A percentile compares a stretch with the other conserved stretches of the same genome.
Conservation (phyloP, 2,113 vertebrate genomes). For the Mirza zaza region DNA sequence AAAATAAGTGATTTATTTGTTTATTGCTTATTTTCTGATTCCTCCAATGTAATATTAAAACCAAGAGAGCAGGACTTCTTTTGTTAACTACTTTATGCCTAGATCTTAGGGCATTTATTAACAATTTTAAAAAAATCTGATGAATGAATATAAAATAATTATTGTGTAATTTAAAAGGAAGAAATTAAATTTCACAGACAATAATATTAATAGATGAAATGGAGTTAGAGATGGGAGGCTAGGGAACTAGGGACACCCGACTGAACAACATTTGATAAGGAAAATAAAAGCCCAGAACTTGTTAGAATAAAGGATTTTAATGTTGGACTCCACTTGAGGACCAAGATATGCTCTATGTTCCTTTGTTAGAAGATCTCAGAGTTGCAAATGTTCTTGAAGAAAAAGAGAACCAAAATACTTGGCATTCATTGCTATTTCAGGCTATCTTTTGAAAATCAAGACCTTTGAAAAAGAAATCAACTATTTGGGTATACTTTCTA, state of each 20-base stretch:
- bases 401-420: neutral
- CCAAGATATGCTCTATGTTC: neutral
- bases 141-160: neutral
- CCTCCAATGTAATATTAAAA: neutral
- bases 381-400: neutral
- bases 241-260: neutral
- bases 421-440: neutral
- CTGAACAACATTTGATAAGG: neutral
- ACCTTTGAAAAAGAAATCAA: neutral
- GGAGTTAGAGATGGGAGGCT: accelerated
- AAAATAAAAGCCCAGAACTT: neutral
- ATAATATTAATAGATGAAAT: neutral
- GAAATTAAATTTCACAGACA: neutral
- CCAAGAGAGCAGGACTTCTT: neutral
- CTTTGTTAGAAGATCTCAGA: neutral
- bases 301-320: neutral
- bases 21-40: neutral
- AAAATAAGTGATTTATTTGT: neutral
- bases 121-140: neutral
- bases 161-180: neutral
- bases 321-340: no score
- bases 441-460: neutral
- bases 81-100: neutral
- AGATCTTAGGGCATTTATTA: neutral
- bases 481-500: neutral